Base-by-base conservation (phyloP, 2,113 vertebrate species). In the Reinhardtius hippoglossoides region DNA sequence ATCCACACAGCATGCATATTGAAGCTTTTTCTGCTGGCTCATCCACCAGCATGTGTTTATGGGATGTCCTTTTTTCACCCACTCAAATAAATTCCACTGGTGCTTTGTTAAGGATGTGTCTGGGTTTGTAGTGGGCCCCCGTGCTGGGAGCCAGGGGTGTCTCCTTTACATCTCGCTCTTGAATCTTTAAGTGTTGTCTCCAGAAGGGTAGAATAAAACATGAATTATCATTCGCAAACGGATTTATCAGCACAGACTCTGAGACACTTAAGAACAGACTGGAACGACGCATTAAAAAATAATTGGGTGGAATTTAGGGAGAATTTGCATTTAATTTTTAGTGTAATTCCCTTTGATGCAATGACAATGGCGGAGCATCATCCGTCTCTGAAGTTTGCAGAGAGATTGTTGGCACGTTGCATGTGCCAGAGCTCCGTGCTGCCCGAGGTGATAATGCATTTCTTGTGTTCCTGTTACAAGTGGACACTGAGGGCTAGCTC, bases 401-500 rank as follows among this genome's bases (percentile, higher is more conserved):
- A 48, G 80, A 76, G 78, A 78, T 80, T 54, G 62, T 78, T 77
- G 75, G 64, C 70, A 71, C 18, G 27, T 72, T 54, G 60, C 69
- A 50, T 79, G 79, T 58, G 66, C 66, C 23, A 48, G 65, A 65
- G 61, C 52, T 61, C 85, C 78, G 10, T 35, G 0, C 82, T 81
- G 69, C 85, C 67, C 0, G 60, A 85, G 78, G 88, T 81, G 90
- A 84, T 90, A 92, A 93, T 92, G 92, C 90, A 88, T 83, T 93
- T 93, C 85, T 84, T 83, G 82, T 92, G 92, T 93, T 91, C 85
- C 76, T 74, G 81, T 86, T 83, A 76, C 57, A 71, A 82, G 88
- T 89, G 86, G 87, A 87, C 89, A 81, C 83, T 0, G 52, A 85
- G 88, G 82, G 77, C 72, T 35, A 9, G 70, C 81, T 71, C 76